Evolutionary conservation across 2,113 vertebrate genomes (phyloP).

Genomic region (Macheiramphus alcinus): DNA sequence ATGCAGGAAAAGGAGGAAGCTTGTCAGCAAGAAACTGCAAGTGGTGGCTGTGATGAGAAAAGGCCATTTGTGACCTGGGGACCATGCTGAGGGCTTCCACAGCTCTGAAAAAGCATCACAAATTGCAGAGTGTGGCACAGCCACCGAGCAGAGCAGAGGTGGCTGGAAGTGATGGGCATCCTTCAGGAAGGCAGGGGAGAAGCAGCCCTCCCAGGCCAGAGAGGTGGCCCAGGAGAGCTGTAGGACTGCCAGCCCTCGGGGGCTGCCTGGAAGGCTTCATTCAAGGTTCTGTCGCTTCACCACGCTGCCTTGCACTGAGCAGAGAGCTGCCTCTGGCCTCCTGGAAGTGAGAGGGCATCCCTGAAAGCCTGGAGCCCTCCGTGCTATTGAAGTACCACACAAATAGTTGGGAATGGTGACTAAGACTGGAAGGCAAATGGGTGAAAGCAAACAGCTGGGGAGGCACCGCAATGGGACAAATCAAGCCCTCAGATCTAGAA

Average conservation of each 20-base stretch:
- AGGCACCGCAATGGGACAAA: neutral
- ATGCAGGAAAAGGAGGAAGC: neutral
- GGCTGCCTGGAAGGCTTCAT: neutral
- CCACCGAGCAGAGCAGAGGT: neutral
- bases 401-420: neutral
- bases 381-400: neutral
- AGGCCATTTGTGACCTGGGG: neutral
- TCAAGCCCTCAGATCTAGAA: neutral
- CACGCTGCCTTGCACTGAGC: neutral
- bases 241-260: neutral
- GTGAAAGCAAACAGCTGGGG: neutral
- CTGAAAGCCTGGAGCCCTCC: neutral
- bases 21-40: neutral
- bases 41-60: rapidly evolving
- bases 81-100: neutral
- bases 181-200: neutral
- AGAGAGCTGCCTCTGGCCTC: neutral
- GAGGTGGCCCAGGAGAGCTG: neutral
- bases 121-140: rapidly evolving
- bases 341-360: neutral
- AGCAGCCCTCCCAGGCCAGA: neutral
- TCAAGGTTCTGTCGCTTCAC: neutral
- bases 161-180: neutral
- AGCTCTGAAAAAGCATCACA: neutral
- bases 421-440: neutral